phyloP scores from a whole-genome alignment of 2,797 vertebrate species.

The Sebastes itinus region DNA sequence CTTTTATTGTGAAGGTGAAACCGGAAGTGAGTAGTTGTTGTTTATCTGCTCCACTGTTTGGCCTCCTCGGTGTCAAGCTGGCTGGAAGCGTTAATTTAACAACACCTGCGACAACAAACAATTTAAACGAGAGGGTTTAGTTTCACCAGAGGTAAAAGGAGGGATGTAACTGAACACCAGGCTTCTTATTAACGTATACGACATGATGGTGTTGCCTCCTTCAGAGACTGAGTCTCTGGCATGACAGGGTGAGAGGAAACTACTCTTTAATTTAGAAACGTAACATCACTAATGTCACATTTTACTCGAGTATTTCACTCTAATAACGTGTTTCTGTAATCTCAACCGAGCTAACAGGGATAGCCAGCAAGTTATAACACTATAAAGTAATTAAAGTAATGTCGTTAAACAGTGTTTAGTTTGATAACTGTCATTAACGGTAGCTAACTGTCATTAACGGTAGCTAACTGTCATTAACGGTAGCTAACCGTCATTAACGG shows the following conservation, averaged over 20 bases:
- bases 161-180: not conserved
- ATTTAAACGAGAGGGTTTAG: not conserved
- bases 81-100: conserved; percentile 1
- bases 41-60: not conserved
- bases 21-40: conserved; percentile 13
- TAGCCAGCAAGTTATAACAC: not conserved
- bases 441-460: not conserved
- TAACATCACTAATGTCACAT: not conserved
- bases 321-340: rapidly evolving
- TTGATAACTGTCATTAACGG: not conserved
- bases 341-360: not conserved
- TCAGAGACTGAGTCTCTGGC: conserved; percentile 46
- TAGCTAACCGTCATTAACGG: not conserved
- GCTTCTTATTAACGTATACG: not conserved
- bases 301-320: not conserved
- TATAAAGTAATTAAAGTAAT: not conserved
- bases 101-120: conserved; percentile 25
- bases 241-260: conserved; percentile 65
- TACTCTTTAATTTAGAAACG: not conserved
- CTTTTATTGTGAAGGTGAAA: conserved; percentile 40
- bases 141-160: too few species aligned
- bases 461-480: not conserved
- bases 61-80: conserved; percentile 39
- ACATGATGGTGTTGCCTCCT: conserved; percentile 32
- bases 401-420: not conserved